Evolutionary conservation across 2,113 vertebrate species (phyloP).

Genomic region (Vidua macroura): DNA sequence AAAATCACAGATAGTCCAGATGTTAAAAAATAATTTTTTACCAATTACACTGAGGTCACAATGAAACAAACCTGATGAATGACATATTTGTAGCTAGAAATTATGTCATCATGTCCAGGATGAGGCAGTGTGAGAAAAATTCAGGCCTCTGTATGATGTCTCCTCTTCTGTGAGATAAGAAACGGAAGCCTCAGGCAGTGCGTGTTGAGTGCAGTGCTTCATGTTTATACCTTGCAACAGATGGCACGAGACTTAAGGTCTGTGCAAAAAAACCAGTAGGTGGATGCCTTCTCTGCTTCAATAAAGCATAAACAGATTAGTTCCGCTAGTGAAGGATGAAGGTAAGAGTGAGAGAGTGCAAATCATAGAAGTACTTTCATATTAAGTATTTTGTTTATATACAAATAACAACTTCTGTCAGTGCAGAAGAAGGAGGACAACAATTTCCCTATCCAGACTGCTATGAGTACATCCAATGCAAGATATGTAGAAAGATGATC

Average conservation of each 20-base stretch:
- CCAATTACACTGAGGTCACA: neutral
- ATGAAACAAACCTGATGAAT: neutral
- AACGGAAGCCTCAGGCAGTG: neutral
- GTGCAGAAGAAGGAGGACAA: neutral
- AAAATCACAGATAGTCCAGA: neutral
- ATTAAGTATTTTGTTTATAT: neutral
- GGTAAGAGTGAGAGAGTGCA: neutral
- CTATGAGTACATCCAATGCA: neutral
- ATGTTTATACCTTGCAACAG: neutral
- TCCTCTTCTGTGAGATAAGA: neutral
- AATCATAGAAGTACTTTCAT: neutral
- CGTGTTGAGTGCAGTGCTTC: rapidly evolving
- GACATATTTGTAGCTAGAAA: neutral
- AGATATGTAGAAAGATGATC: neutral
- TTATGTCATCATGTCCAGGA: neutral
- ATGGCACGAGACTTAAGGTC: rapidly evolving
- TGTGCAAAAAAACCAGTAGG: neutral
- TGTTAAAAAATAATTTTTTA: neutral
- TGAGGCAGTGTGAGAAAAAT: neutral
- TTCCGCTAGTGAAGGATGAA: neutral
- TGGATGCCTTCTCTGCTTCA: neutral
- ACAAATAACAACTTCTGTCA: neutral
- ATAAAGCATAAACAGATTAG: neutral
- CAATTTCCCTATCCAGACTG: neutral
- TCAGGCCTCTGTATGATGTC: neutral